These are phyloP conservation scores for Lutraria rhynchaena DNA, from an alignment of 1,140 invertebrate species.

Conservation along the genomic window DNA sequence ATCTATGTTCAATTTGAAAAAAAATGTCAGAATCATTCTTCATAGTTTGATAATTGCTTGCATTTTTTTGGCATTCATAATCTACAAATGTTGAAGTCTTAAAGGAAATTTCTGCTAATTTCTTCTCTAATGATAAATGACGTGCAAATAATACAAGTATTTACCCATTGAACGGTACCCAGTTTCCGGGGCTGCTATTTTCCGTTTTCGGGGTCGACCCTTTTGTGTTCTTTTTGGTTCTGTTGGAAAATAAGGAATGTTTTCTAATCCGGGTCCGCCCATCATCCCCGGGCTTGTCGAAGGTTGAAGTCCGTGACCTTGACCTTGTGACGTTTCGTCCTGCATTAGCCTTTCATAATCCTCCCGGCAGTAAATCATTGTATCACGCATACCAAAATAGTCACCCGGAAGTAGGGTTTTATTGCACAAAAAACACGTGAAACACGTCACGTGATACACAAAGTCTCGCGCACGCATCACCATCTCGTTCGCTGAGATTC, in stretches of 20 bases:
- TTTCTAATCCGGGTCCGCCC: conserved; percentile 25
- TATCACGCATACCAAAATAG: conserved; percentile 88
- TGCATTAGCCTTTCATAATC: conserved; percentile 78
- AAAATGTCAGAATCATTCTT: too few species aligned
- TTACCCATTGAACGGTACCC: conserved; percentile 62
- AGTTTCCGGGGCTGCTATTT: conserved; percentile 84
- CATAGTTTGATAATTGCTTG: too few species aligned
- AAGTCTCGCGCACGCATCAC: conserved; percentile 81
- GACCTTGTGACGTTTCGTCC: conserved; percentile 16
- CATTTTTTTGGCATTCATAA: too few species aligned
- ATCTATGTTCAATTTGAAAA: too few species aligned
- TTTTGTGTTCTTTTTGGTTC: conserved; percentile 88
- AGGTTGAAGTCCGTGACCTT: conserved; percentile 16
- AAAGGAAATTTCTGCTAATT: too few species aligned
- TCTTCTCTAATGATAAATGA: background rate
- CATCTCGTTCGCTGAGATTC: conserved; percentile 91
- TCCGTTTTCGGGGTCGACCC: conserved; percentile 90
- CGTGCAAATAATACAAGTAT: too few species aligned
- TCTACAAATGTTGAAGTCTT: too few species aligned
- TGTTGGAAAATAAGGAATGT: conserved; percentile 85
- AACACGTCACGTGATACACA: conserved; percentile 74
- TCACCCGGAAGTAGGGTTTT: conserved; percentile 86
- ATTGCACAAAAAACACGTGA: conserved; percentile 86
- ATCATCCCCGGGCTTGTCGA: conserved; percentile 32
- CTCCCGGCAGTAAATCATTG: conserved; percentile 81